Base-by-base conservation (phyloP, 2,888 invertebrate genomes). In the Caenorhabditis sp. region DNA sequence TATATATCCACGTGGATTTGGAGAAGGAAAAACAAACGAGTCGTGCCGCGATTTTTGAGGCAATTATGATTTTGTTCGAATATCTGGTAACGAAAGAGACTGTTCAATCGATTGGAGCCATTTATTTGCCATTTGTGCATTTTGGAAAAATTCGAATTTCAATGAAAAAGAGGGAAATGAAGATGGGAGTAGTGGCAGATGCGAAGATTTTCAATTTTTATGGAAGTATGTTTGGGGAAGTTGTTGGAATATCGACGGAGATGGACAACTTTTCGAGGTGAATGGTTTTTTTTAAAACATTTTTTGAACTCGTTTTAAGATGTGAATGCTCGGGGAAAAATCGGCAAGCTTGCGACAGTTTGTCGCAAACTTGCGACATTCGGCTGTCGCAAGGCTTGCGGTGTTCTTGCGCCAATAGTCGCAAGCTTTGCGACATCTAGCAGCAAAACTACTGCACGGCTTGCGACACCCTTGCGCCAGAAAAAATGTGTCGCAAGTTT, bases 81-180 rank as follows among this genome's bases (percentile, higher is more conserved):
- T 49, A 56, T 23, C 12, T 71, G 43, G 25, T 26, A 21, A 21
- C 31, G 21, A 53, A 36, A 21, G 20, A n/a, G 7, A 23, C 20
- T 21, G 10, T 52, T 8, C 25, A 56, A 26, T 10, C 2, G 5
- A 58, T 58, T 23, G 20, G 26, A 20, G 12, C 36, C 0, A 23
- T 72, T n/a, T 54, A 31, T 14, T 4, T 72, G 23, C 72, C 72
- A 25, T 72, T 68, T 26, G 67, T 68, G 21, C 68, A 72, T 58
- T 72, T 72, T 43, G 72, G 72, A 50, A 68, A 65, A 59, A 58
- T 72, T 12, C 43, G 72, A 56, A 72, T 72, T 23, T 65, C 38
- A 23, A 36, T 56, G 26, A 61, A 62, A 49, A 58, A 1, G 58
- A 67, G 8, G 26, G 52, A n/a, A 31, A 59, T 7, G 31, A 26